phyloP scores from a whole-genome alignment of 2,888 invertebrate genomes.

The Heteropelma amictum region DNA sequence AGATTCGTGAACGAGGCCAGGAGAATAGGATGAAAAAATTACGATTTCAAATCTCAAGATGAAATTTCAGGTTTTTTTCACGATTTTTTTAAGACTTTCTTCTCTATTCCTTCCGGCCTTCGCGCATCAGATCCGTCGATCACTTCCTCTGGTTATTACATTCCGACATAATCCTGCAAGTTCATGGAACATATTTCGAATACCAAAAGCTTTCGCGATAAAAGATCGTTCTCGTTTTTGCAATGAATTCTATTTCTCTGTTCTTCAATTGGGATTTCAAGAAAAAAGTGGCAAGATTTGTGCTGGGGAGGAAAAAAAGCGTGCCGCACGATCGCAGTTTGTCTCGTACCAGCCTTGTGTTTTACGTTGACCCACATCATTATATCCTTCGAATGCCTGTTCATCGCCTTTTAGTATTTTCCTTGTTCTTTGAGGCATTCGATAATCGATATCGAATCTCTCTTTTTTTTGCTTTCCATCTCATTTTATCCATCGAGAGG shows the following conservation, averaged over 20 bases:
- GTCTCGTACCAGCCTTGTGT: no score
- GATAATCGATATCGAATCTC: slow-evolving; percentile 53
- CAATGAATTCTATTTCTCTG: no score
- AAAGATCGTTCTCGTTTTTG: no score
- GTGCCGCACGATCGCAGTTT: no score
- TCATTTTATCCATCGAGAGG: not conserved
- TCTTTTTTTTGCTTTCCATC: not conserved
- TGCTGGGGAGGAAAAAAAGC: not conserved
- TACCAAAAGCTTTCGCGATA: no score
- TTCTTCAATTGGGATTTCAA: slow-evolving; percentile 2
- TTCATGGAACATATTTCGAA: no score
- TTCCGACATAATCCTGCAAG: no score
- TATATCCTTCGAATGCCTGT: slow-evolving; percentile 48
- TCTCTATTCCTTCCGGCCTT: no score
- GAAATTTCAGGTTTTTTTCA: not conserved
- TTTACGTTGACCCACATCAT: slow-evolving; percentile 60
- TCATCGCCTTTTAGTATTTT: slow-evolving; percentile 20
- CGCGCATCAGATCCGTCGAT: no score
- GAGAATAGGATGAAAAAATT: not conserved
- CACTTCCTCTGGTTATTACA: no score
- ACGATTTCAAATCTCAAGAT: not conserved
- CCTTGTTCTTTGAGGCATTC: slow-evolving; percentile 33
- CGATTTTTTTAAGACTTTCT: no score
- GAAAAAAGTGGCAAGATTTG: slow-evolving; percentile 22
- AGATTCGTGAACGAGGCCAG: slow-evolving; percentile 45